phyloP scores from a whole-genome alignment of 1,140 invertebrate genomes.

The Drosophila santomea region DNA sequence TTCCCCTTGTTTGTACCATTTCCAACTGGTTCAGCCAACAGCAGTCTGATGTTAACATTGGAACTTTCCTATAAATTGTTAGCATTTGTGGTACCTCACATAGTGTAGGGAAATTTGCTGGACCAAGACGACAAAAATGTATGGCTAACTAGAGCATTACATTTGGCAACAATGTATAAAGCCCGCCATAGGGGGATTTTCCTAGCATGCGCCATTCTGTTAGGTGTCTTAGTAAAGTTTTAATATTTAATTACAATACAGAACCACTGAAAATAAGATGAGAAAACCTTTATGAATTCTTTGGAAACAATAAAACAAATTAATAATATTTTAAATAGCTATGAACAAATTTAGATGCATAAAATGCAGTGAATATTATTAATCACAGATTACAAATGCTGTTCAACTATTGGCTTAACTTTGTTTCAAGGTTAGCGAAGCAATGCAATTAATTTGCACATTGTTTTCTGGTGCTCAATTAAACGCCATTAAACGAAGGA shows the following conservation, averaged over 20 bases:
- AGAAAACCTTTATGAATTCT: no score
- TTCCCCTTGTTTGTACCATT: slow-evolving; percentile 26
- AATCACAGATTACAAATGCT: background rate
- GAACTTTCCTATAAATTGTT: slow-evolving; percentile 4
- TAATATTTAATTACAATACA: no score
- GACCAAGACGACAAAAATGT: background rate
- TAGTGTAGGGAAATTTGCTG: background rate
- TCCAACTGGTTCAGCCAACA: slow-evolving; percentile 7
- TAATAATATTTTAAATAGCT: no score
- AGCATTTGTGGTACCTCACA: no score
- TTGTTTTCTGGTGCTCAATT: slow-evolving; percentile 43
- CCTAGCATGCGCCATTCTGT: background rate
- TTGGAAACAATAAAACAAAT: no score
- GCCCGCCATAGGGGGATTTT: slow-evolving; percentile 42
- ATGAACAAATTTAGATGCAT: no score
- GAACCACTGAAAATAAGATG: no score
- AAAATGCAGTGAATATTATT: no score
- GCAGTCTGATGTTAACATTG: background rate
- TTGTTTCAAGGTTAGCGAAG: background rate
- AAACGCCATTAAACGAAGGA: slow-evolving; percentile 39
- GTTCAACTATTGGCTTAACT: background rate
- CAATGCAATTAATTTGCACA: slow-evolving; percentile 6
- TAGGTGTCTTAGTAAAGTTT: background rate
- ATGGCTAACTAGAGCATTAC: background rate
- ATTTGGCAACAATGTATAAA: background rate